Evolutionary conservation across 1,140 invertebrate genomes (phyloP), one percentile per base, ranked within the genome.

Genomic region (Zaprionus nigranus): DNA sequence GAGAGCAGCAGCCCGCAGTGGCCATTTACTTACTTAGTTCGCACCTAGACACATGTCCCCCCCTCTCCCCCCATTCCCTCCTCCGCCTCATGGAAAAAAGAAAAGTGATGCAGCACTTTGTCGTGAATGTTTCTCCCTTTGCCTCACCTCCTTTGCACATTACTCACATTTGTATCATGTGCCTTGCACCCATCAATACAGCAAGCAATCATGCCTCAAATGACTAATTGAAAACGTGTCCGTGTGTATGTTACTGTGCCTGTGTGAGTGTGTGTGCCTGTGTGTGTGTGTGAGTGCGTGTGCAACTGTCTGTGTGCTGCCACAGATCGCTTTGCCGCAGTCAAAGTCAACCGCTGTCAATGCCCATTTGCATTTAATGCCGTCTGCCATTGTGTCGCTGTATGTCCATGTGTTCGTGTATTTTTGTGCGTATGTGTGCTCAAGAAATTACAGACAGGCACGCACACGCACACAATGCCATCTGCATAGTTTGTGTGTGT

Each of bases 211-310:
- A 67, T 71, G 61, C 71, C 71, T 60, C 79, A 76, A 73, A 77
- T 51, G 73, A 78, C 81, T 87, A 87, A 87, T 87, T 87, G 78
- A 84, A 87, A 88, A 71, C 68, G 81, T 68, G 61, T 65, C 46
- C 58, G 49, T 66, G 65, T 60, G 26, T 63, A 34, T 34, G 56
- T 54, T n/a, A n/a, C n/a, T 57, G 61, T 54, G 26, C 17, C 7
- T 53, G 38, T 63, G 36, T 73, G 20, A 22, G 43, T 46, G 43
- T 46, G 3, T 20, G 9, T 49, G 9, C n/a, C 9, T 22, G 46
- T 9, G 43, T 2, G 43, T 2, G 43, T 49, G 17, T 24, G 46
- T 24, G 46, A 20, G 17, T 20, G 17, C 20, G 0, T 49, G 6
- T 51, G 11, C 46, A 22, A 12, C 2, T 51, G 46, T 13, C 24